Evolutionary conservation across 2,888 invertebrate species (phyloP).

Genomic region (Teleogryllus oceanicus): DNA sequence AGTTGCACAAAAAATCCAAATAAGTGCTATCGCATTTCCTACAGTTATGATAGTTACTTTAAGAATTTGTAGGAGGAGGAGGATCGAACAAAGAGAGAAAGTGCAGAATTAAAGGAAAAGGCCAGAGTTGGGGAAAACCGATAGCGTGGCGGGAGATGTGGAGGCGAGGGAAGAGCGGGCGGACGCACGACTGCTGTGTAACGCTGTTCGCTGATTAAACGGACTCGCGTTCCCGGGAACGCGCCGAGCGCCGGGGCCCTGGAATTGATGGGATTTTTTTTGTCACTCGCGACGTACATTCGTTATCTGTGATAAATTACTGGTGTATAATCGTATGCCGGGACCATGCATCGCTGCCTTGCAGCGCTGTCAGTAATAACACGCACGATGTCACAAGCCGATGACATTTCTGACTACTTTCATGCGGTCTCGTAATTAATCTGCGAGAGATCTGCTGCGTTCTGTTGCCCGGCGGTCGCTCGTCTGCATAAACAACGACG

Average conservation of each 20-base stretch:
- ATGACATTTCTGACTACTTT: background rate
- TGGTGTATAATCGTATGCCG: background rate
- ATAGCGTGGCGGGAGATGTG: too few species aligned
- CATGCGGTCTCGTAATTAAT: background rate
- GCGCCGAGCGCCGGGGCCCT: too few species aligned
- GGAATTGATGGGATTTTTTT: background rate
- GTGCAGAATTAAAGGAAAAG: background rate
- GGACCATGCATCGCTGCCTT: background rate
- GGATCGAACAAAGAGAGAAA: too few species aligned
- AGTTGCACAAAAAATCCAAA: too few species aligned
- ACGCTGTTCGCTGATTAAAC: too few species aligned
- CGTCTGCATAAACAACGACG: background rate
- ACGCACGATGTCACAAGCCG: background rate
- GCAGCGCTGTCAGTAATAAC: background rate
- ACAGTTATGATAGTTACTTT: too few species aligned
- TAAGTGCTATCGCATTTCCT: too few species aligned
- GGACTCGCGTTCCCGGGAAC: too few species aligned
- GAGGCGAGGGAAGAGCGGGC: too few species aligned
- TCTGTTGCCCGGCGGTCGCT: background rate
- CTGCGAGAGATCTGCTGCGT: background rate
- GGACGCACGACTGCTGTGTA: too few species aligned
- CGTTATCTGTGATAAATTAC: conserved; percentile 18
- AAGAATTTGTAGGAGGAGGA: too few species aligned
- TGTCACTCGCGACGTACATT: background rate
- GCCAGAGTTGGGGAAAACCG: too few species aligned